Evolutionary conservation across 2,113 vertebrate species (phyloP).

Genomic region (Oryzias woworae): DNA sequence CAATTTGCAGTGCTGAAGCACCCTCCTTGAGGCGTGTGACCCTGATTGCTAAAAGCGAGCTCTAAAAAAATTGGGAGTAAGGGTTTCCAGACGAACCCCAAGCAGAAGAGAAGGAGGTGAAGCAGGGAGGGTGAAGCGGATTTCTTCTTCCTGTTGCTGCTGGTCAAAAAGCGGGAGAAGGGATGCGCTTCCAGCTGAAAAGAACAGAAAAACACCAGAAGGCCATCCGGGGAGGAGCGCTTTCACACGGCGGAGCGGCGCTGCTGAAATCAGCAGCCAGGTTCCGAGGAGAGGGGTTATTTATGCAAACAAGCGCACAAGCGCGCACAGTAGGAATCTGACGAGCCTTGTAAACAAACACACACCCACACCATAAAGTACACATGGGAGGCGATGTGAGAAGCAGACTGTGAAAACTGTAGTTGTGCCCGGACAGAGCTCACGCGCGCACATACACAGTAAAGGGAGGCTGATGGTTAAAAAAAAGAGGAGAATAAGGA

Average conservation of each 20-base stretch:
- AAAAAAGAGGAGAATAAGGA: constrained; percentile 35
- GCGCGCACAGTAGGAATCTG: constrained; percentile 74
- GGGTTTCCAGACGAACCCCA: constrained; percentile 28
- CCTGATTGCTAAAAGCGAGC: constrained; percentile 51
- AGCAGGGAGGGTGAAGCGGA: constrained; percentile 7
- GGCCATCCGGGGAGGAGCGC: constrained; percentile 56
- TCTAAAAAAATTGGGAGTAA: constrained; percentile 9
- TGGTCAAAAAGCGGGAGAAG: constrained; percentile 10
- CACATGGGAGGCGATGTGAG: constrained; percentile 75
- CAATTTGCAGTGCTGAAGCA: constrained; percentile 27
- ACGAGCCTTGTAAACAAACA: constrained; percentile 78
- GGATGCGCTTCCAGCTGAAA: background rate
- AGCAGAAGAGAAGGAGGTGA: background rate
- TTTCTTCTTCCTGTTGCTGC: background rate
- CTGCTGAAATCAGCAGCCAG: constrained; percentile 51
- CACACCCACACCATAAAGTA: constrained; percentile 77
- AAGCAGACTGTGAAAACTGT: constrained; percentile 75
- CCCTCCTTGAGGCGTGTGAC: constrained; percentile 30
- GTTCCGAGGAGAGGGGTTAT: constrained; percentile 70
- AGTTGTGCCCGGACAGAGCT: constrained; percentile 57
- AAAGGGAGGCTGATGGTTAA: constrained; percentile 27
- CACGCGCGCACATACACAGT: constrained; percentile 19
- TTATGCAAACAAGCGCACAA: constrained; percentile 75
- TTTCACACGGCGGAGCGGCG: constrained; percentile 36
- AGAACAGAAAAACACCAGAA: constrained; percentile 27